Conservation (phyloP, 2,797 vertebrate species). For the Neomorphus geoffroyi region DNA sequence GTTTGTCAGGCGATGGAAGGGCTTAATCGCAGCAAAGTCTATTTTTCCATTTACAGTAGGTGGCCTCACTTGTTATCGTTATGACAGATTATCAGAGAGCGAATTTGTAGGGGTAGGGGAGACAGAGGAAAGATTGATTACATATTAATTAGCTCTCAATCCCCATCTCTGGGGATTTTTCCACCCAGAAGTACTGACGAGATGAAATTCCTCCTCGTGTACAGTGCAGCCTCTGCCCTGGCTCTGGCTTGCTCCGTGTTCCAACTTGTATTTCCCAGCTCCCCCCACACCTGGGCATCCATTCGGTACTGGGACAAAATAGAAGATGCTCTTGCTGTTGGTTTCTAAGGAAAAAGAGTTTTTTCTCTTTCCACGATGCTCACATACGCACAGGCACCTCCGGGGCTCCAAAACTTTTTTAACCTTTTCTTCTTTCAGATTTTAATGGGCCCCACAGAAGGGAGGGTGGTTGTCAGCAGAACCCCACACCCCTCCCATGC, state of each 20-base stretch:
- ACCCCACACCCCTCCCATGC: not conserved
- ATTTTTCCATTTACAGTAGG: slow-evolving; percentile 58
- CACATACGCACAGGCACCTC: not conserved
- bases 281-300: accelerated
- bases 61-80: slow-evolving; percentile 53
- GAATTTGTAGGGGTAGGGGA: not conserved
- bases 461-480: not conserved
- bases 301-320: not conserved
- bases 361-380: not conserved
- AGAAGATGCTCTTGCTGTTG: not conserved
- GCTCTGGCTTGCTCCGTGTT: not conserved
- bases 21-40: slow-evolving; percentile 43
- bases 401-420: not conserved
- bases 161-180: not conserved
- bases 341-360: not conserved
- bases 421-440: not conserved
- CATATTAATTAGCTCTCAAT: not conserved
- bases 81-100: slow-evolving; percentile 48
- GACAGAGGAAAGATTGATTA: slow-evolving; percentile 31
- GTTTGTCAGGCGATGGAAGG: not conserved
- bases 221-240: not conserved
- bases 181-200: not conserved
- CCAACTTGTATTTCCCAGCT: not conserved
- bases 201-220: not conserved
- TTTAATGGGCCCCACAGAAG: not conserved